Base-by-base conservation (phyloP, 2,888 invertebrate genomes). In the Frankliniella fusca region DNA sequence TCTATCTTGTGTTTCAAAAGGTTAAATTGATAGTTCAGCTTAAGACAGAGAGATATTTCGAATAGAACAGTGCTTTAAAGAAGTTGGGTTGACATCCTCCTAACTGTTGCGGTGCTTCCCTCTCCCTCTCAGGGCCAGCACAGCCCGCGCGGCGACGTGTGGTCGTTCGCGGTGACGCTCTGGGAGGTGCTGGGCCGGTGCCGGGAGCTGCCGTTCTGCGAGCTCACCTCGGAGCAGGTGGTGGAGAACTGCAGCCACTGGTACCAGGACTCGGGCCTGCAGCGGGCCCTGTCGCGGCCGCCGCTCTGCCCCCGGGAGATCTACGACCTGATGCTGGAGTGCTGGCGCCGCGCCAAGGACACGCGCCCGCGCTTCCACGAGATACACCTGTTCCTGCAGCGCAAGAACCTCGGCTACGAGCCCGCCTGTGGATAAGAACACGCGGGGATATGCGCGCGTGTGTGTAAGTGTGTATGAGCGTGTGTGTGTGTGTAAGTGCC, bases 251-350 rank as follows among this genome's bases (percentile, higher is more conserved):
- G 93, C 81, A 92, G 91, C 85, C 92, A 92, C 86, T 94, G 93
- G 93, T 91, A 92, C 81, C 89, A 90, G 85, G 89, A 90, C 85
- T 89, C 89, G 84, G 90, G 90, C 11, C 89, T 90, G 82, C 90
- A 90, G 85, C 90, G 93, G 85, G 88, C 90, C 84, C 88, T 91
- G 54, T 86, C 92, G 5, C 91, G 93, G 80, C 96, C 95, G 20
- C 90, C 92, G 80, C 92, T 92, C 83, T 96, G 96, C 88, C 94
- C 96, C 76, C 91, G 94, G 84, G 96, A 97, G 88, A 94, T 97
- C 84, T 96, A 95, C 90, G 96, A 95, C 88, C 91, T 97, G 85
- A 95, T 97, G 94, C 93, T 93, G 85, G 96, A 96, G 88, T 97
- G 97, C 89, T 97, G 97, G 96, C 93, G 94, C 86, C 90, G 95